Evolutionary conservation across 2,888 invertebrate species (phyloP), one percentile per base, ranked within the genome.

Genomic region (Drosophila kokeensis): DNA sequence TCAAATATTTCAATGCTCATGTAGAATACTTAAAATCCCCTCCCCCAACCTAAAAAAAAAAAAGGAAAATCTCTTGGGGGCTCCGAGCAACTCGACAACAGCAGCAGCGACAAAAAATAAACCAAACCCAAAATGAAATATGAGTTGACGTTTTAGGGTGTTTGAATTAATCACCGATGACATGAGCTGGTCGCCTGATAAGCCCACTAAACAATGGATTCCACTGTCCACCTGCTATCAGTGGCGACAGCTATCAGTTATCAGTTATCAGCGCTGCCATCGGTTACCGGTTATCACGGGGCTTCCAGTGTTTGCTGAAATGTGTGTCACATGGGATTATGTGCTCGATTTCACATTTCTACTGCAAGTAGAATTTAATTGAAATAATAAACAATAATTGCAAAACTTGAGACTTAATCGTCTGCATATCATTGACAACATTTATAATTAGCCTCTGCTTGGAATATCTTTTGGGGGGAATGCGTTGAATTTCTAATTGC

Each of bases 361-460:
- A 15, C 4, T 0, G 1, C 4, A 45, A 45, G 2, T 53, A 30
- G 18, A 40, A 50, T 24, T 29, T 42, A 50, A 57, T 55, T 68
- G 2, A 24, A 40, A 34, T 34, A 40, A 6, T 45, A 11, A 3
- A 13, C 15, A 53, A 36, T 15, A 15, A 36, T 21, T 59, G 63
- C 61, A 70, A 80, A 81, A 76, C 67, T 38, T 74, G 79, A 74
- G 70, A 79, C 73, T 78, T 62, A 82, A 76, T 82, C 66, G 58
- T 50, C 8, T 7, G 13, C 40, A 45, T 53, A 69, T 74, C 58
- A 63, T 66, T 73, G 67, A 54, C 69, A 57, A 69, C 55, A 61
- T 67, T 68, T 67, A 63, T 73, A 81, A 81, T 79, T 70, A 70
- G 58, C 49, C 42, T 42, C 15, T 42, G 50, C 24, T 57, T 52